Base-by-base conservation (phyloP, 2,888 invertebrate genomes). In the Diplazon laetatorius region DNA sequence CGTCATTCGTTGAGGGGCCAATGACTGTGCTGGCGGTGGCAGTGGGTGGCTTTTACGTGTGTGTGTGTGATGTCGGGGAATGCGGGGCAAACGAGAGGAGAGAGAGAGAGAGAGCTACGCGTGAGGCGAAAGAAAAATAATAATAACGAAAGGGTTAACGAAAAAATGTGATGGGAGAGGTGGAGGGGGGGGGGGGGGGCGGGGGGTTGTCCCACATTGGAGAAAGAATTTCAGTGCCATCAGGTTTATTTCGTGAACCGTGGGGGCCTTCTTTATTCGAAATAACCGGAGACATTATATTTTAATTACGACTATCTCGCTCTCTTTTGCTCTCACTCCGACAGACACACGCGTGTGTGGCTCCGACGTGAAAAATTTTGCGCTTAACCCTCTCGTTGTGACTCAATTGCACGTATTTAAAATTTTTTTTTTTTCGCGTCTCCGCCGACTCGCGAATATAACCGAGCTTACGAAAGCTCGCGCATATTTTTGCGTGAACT, bases 301-400 rank as follows among this genome's bases (percentile, higher is more conserved):
- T 44, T 35, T 62, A 63, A 72, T 55, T 46, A 55, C 62, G 42
- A 39, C 12, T 30, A 20, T 72, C 44, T 55, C 16, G 39, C 12
- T 63, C n/a, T 18, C 30, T 14, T 35, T 30, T 46, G 44, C 20
- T 18, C 42, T 2, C n/a, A 2, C 12, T 42, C 30, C 30, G 6
- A 30, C 30, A 30, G 30, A 30, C 30, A 30, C 30, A 30, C 30
- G 55, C 55, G 55, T 55, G 55, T 30, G n/a, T n/a, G n/a, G n/a
- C n/a, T 25, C 12, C 50, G 22, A 20, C 10, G 35, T 37, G 37
- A 37, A 37, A 59, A 59, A 39, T 59, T 59, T n/a, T 20, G 59
- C 39, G 20, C 20, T 59, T n/a, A n/a, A 39, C 12, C 52, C 16
- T 68, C 14, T 20, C 50, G 44, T 42, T 66, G 37, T 14, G 20